A percentile compares a stretch with the other conserved stretches of the same genome.
Evolutionary conservation across 2,888 invertebrate genomes (phyloP).

Genomic region (Conchocele bisecta): DNA sequence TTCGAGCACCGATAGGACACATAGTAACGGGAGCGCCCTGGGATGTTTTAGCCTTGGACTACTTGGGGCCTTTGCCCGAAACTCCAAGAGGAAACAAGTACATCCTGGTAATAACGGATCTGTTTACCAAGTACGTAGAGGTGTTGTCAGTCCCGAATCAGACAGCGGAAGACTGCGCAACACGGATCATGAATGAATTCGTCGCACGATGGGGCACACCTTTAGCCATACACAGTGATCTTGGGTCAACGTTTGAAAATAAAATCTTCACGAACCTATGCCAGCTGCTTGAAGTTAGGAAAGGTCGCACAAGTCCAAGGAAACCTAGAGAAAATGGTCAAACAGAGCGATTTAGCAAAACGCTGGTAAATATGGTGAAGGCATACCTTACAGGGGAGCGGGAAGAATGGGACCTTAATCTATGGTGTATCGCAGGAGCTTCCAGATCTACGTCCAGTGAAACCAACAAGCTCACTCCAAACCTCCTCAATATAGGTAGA

Average conservation of each 20-base stretch:
- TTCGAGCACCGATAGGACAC: constrained; percentile 84
- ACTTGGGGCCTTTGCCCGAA: constrained; percentile 40
- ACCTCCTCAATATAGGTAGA: constrained; percentile 42
- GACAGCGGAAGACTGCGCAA: constrained; percentile 36
- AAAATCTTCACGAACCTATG: constrained; percentile 22
- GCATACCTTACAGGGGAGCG: constrained; percentile 45
- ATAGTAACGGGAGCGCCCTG: constrained; percentile 88
- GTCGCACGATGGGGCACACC: constrained; percentile 38
- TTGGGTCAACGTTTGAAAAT: constrained; percentile 24
- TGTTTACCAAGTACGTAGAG: constrained; percentile 40
- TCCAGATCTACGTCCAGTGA: constrained; percentile 45
- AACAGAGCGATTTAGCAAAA: constrained; percentile 43
- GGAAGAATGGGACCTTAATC: constrained; percentile 50
- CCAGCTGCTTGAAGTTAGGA: constrained; percentile 17
- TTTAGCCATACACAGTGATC: constrained; percentile 27
- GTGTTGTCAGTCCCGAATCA: constrained; percentile 28
- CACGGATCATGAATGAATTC: constrained; percentile 21
- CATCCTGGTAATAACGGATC: constrained; percentile 39
- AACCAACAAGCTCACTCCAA: constrained; percentile 39
- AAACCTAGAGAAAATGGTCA: constrained; percentile 53
- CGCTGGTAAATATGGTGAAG: constrained; percentile 41
- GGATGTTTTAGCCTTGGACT: constrained; percentile 29
- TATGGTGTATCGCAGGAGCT: constrained; percentile 49
- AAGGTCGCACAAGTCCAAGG: constrained; percentile 34
- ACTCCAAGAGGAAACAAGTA: constrained; percentile 31